Percentiles rank a stretch among this genome's conserved stretches.
phyloP scores from a whole-genome alignment of 1,140 invertebrate genomes.

The Calephelis virginiensis region DNA sequence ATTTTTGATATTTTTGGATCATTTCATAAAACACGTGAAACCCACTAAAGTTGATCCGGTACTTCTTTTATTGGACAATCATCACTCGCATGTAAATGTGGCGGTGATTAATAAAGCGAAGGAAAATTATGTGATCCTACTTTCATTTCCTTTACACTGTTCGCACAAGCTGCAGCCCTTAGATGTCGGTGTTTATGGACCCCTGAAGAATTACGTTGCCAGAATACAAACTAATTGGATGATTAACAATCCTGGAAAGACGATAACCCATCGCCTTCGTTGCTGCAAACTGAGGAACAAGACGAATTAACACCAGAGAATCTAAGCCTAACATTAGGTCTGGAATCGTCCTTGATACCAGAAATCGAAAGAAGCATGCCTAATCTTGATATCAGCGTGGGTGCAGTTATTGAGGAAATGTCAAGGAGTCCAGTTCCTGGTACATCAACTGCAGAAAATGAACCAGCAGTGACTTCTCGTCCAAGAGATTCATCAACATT shows the following conservation, averaged over 20 bases:
- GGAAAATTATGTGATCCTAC: neutral
- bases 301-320: neutral
- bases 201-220: neutral
- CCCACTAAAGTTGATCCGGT: neutral
- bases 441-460: slow-evolving; percentile 12
- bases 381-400: slow-evolving; percentile 15
- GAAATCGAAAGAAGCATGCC: slow-evolving; percentile 14
- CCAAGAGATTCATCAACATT: too few relatives aligned
- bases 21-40: neutral
- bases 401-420: slow-evolving; percentile 14
- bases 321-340: slow-evolving; percentile 5
- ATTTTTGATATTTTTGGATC: neutral
- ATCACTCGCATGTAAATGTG: neutral
- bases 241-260: neutral
- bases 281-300: neutral
- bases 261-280: neutral
- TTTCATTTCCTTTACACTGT: neutral
- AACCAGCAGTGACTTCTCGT: neutral
- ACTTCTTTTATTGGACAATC: neutral
- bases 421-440: neutral
- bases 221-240: neutral
- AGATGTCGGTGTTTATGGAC: neutral
- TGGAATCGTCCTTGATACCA: slow-evolving; percentile 12
- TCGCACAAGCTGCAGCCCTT: neutral
- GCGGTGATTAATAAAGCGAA: neutral